phyloP scores from a whole-genome alignment of 2,797 vertebrate species.

The Limnodromus scolopaceus region DNA sequence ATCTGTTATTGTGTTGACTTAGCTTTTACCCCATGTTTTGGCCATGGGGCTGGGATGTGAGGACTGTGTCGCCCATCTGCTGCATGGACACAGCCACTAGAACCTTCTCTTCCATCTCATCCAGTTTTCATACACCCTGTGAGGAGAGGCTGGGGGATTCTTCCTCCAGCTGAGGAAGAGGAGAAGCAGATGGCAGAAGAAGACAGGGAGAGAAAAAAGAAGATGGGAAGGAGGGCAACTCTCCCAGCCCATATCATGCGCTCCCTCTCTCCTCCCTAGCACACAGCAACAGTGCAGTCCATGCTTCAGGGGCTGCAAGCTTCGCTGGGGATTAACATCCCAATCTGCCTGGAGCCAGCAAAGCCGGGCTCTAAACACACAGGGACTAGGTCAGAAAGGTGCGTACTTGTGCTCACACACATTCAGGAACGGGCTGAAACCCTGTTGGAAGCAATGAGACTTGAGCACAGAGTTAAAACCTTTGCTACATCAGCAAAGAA shows the following conservation, averaged over 20 bases:
- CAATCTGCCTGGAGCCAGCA: neutral
- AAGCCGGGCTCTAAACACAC: neutral
- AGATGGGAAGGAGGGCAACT: neutral
- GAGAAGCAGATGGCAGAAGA: neutral
- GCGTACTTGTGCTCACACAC: fast-evolving
- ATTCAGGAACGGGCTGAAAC: neutral
- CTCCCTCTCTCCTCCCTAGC: neutral
- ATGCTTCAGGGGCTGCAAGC: neutral
- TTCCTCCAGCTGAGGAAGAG: neutral
- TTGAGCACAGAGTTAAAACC: neutral
- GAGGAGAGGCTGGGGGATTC: neutral
- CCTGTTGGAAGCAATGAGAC: neutral
- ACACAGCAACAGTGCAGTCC: neutral
- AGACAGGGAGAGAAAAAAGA: neutral
- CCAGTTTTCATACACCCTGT: neutral
- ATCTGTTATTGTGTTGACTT: fast-evolving
- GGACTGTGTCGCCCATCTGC: neutral
- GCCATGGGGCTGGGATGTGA: neutral
- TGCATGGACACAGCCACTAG: neutral
- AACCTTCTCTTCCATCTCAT: neutral
- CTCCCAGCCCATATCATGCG: fast-evolving
- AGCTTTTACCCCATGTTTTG: fast-evolving
- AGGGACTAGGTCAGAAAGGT: neutral
- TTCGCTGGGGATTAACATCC: neutral
- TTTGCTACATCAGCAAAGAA: neutral